Evolutionary conservation across 2,888 invertebrate species (phyloP), one percentile per base, ranked within the genome.

Genomic region (Phortica okadai): DNA sequence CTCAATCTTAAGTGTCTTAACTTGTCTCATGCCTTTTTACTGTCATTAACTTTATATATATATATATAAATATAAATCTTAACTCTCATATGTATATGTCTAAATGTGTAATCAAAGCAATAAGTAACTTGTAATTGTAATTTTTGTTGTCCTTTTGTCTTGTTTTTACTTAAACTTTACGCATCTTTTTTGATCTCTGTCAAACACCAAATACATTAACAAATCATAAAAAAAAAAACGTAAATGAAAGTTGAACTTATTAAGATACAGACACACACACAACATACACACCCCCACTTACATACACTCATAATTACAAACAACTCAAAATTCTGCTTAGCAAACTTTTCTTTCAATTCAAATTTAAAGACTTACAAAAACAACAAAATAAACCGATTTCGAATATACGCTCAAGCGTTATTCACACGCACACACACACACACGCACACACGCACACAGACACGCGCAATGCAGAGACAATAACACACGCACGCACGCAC

Each of bases 121-220:
- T 74, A 74, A 66, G 62, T 74, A 66, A 66, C 54, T 64, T 74
- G 64, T 41, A 66, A 72, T 6, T 74, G 74, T 66, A 64, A 66
- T 66, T 50, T 56, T 33, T 54, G n/a, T 14, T 41, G 50, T 45
- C 70, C 33, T 58, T 45, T 59, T 74, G 50, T 66, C 64, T 74
- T 59, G 41, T 66, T 74, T 66, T 54, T 33, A 74, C 41, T 64
- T 16, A 11, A 50, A 11, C 14, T 50, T 50, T 50, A 50, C 8
- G 50, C 50, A 14, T 50, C 8, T 50, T 14, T 14, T 50, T 50
- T 21, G 21, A 50, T 50, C 41, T 41, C 41, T 66, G 41, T 6
- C 66, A 66, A 33, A 42, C 44, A n/a, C 41, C 4, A 4, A 33
- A 33, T 33, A 33, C 33, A 33, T 33, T 33, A 33, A 33, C 33